Percentiles rank a stretch among this genome's conserved stretches.
Conservation (phyloP, 2,113 vertebrate genomes). For the Proteles cristata region DNA sequence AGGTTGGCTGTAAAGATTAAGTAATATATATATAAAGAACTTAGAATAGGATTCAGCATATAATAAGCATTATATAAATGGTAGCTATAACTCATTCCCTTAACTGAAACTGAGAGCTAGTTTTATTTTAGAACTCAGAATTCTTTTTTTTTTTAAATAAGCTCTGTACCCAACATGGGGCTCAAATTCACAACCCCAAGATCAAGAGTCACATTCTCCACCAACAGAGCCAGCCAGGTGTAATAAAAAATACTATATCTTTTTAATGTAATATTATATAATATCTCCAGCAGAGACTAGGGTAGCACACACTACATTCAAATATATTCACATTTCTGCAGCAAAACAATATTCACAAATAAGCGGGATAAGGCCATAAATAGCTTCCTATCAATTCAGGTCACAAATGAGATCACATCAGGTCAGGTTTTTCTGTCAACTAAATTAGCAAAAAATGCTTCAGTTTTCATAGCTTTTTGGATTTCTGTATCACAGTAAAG, state of each 20-base stretch:
- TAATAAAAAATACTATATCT: too few relatives aligned
- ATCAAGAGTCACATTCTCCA: too few relatives aligned
- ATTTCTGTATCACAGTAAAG: neutral
- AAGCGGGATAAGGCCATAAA: conserved; percentile 17
- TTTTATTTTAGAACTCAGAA: conserved; percentile 43
- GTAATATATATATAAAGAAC: neutral
- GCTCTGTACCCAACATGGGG: too few relatives aligned
- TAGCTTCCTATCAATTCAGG: conserved; percentile 33
- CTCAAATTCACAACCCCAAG: too few relatives aligned
- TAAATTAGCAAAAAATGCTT: neutral
- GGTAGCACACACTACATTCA: neutral
- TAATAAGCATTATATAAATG: neutral
- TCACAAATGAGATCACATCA: neutral
- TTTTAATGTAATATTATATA: neutral
- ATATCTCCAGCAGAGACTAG: neutral
- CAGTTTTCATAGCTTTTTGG: neutral
- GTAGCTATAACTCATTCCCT: conserved; percentile 2
- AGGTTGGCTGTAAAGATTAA: conserved; percentile 22
- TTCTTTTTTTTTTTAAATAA: neutral
- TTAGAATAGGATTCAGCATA: neutral
- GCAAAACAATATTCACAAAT: conserved; percentile 46
- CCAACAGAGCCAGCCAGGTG: too few relatives aligned
- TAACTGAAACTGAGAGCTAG: conserved; percentile 31
- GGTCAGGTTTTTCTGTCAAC: neutral
- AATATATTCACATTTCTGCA: conserved; percentile 25